Conservation (phyloP, 2,797 vertebrate species). For the Nothura maculosa region DNA sequence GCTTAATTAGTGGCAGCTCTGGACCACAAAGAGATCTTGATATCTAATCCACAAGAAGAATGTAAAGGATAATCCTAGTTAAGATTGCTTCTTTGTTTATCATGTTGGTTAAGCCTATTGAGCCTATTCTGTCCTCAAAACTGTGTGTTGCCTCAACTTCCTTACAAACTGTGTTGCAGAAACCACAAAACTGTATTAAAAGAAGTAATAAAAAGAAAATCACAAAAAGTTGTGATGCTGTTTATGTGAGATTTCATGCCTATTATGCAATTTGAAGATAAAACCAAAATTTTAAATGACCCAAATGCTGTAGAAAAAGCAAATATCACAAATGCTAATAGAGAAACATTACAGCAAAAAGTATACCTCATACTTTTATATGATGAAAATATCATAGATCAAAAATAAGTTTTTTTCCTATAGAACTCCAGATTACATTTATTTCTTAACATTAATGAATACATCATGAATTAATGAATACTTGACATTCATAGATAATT, state of each 20-base stretch:
- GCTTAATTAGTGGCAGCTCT: conserved; percentile 69
- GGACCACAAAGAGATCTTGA: conserved; percentile 56
- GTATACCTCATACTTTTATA: neutral
- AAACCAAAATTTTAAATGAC: neutral
- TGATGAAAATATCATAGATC: neutral
- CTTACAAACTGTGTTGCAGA: neutral
- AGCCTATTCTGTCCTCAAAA: neutral
- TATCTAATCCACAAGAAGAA: conserved; percentile 44
- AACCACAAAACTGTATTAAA: neutral
- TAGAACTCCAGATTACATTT: neutral
- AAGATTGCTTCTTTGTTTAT: neutral
- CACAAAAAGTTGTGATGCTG: neutral
- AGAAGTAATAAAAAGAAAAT: neutral
- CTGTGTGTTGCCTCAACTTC: neutral
- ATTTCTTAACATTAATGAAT: neutral
- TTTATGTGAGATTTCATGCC: neutral
- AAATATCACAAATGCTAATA: neutral
- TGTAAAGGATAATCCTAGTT: neutral
- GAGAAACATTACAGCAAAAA: neutral
- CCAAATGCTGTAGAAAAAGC: neutral
- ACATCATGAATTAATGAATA: too few relatives aligned
- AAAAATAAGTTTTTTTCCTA: neutral
- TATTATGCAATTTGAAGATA: neutral
- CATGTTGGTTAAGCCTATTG: neutral
- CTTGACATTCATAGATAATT: neutral